Evolutionary conservation across 2,888 invertebrate genomes (phyloP).

Genomic region (Prostheceraeus crozeri): DNA sequence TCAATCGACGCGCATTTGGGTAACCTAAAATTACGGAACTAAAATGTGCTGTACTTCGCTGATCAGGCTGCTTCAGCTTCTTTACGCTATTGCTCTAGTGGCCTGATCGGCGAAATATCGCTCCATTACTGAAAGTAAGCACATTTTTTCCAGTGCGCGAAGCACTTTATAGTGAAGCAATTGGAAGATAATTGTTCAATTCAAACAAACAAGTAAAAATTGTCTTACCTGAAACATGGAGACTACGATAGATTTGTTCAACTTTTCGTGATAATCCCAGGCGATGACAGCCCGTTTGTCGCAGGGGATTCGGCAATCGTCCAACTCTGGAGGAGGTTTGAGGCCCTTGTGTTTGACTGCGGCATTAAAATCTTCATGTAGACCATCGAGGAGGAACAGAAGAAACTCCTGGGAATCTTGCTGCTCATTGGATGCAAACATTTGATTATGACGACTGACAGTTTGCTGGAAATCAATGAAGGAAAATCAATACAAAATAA

Average conservation of each 20-base stretch:
- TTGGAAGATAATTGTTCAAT: too few relatives aligned
- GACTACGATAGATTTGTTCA: conserved; percentile 67
- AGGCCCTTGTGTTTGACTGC: conserved; percentile 53
- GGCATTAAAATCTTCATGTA: conserved; percentile 74
- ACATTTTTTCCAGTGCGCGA: too few relatives aligned
- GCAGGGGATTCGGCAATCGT: conserved; percentile 43
- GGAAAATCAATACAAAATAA: too few relatives aligned
- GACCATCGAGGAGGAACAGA: conserved; percentile 75
- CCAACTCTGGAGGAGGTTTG: background rate
- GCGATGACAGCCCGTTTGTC: conserved; percentile 60
- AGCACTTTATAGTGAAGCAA: too few relatives aligned
- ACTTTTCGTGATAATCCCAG: conserved; percentile 67
- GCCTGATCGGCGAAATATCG: too few relatives aligned
- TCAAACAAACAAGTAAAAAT: too few relatives aligned
- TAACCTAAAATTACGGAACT: too few relatives aligned
- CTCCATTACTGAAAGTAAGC: too few relatives aligned
- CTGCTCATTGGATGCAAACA: conserved; percentile 65
- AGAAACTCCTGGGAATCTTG: conserved; percentile 86
- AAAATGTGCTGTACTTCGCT: too few relatives aligned
- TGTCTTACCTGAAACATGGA: conserved; percentile 67
- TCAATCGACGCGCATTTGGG: too few relatives aligned
- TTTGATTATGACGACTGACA: conserved; percentile 69
- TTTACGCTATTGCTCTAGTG: too few relatives aligned
- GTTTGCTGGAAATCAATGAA: conserved; percentile 62
- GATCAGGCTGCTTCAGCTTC: too few relatives aligned